Evolutionary conservation across 2,797 vertebrate species (phyloP).

Genomic region (Rhynchotus rufescens): DNA sequence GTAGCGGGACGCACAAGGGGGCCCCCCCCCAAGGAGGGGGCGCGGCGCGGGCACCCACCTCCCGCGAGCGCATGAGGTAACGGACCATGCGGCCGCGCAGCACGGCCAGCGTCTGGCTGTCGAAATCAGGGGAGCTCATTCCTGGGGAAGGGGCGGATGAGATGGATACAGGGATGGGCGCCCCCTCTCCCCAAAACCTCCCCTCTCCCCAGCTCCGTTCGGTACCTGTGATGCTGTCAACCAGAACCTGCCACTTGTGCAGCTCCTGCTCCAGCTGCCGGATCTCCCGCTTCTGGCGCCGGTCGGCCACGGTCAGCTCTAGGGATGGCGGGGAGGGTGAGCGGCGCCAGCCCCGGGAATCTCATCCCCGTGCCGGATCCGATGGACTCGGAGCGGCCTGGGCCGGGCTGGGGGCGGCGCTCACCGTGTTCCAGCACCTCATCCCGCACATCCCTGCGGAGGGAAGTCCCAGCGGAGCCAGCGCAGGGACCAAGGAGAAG

Average conservation of each 20-base stretch:
- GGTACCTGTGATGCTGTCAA: constrained; percentile 95
- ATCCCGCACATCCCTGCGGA: constrained; percentile 89
- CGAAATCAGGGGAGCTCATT: constrained; percentile 96
- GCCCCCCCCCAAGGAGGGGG: background rate
- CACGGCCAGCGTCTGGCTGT: constrained; percentile 95
- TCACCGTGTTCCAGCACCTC: constrained; percentile 95
- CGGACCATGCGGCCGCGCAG: constrained; percentile 95
- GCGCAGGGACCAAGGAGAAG: too few relatives aligned
- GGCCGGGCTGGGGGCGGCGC: background rate
- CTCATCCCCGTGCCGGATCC: background rate
- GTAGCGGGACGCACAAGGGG: background rate
- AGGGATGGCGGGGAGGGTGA: background rate
- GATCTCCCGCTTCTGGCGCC: constrained; percentile 95
- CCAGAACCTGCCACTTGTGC: constrained; percentile 95
- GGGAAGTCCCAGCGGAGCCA: background rate
- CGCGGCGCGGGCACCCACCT: constrained; percentile 77
- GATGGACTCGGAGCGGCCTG: fast-evolving
- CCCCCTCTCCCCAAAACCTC: too few relatives aligned
- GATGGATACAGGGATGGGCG: too few relatives aligned
- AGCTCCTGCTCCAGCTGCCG: constrained; percentile 94
- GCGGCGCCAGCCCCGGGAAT: background rate
- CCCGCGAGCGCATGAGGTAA: constrained; percentile 95
- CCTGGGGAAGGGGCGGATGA: constrained; percentile 77
- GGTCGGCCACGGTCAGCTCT: constrained; percentile 95
- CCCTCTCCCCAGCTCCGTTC: background rate